A percentile compares a stretch with the other conserved stretches of the same genome.
Conservation (phyloP, 2,113 vertebrate genomes). For the Tachysurus vachellii region DNA sequence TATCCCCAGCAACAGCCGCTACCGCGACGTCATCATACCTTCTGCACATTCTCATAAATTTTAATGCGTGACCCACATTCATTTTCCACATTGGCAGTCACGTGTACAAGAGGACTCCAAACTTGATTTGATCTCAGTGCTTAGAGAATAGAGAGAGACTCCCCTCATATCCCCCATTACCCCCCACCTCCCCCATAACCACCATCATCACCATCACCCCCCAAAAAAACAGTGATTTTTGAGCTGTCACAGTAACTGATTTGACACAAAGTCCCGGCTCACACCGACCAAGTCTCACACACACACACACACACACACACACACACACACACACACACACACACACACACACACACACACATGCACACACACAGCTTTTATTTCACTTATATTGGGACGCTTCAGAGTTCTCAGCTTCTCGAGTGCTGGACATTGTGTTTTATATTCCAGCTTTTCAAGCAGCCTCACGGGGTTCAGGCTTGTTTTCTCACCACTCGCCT, state of each 20-base stretch:
- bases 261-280: constrained; percentile 18
- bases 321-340: background rate
- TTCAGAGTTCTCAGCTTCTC: constrained; percentile 24
- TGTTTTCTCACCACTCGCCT: constrained; percentile 38
- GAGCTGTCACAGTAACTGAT: constrained; percentile 3
- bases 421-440: constrained; percentile 28
- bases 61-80: constrained; percentile 78
- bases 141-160: constrained; percentile 26
- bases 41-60: constrained; percentile 69
- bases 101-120: constrained; percentile 49
- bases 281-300: background rate
- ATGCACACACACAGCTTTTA: background rate
- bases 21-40: constrained; percentile 67
- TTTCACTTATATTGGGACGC: constrained; percentile 20
- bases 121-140: constrained; percentile 46
- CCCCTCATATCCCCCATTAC: no score
- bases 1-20: constrained; percentile 57
- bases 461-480: constrained; percentile 24
- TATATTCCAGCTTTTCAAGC: constrained; percentile 22
- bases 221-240: constrained; percentile 21
- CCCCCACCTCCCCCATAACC: background rate
- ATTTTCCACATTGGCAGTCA: constrained; percentile 56
- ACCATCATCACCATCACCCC: background rate
- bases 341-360: background rate
- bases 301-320: background rate